Base-by-base conservation (phyloP, 30 jellyfish, hydroid and myxozoan species). In the Mastigias papua region DNA sequence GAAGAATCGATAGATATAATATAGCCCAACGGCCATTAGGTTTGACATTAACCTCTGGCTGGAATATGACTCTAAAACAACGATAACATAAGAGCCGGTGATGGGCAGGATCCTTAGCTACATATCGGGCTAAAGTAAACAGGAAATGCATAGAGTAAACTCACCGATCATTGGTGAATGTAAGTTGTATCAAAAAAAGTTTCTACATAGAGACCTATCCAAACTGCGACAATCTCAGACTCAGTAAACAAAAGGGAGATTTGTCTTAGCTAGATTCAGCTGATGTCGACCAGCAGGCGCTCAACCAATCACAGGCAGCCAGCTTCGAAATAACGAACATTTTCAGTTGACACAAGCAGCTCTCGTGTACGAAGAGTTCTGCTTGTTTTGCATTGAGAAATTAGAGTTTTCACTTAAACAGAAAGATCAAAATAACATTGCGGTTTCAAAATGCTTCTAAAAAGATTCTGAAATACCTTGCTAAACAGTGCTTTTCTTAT, bases 271-370 rank as follows among this genome's bases (percentile, higher is more conserved):
- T 35, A 19, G 34, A 69, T 51, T 83, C 86, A 69, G 86, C 93
- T 69, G 93, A 83, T 83, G 17, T 57, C 69, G 63, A 30, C 22
- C 34, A 27, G 69, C 77, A 42, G 81, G 93, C 66, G 76, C 23
- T 34, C 80, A 69, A 73, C 86, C 93, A 83, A 71, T 69, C 50
- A 34, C 49, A n/a, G 62, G 26, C 23, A 29, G 35, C 33, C 58
- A 28, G 51, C 46, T 83, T 83, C 29, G 62, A 83, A 83, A 71
- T 83, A 83, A 83, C 93, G 93, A 71, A 69, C 93, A 69, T 83
- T 34, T 48, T 50, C 34, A n/a, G 81, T 16, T 51, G 27, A 51
- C 29, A 69, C 7, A 51, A 51, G 67, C n/a, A n/a, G n/a, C n/a
- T n/a, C n/a, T n/a, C n/a, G n/a, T n/a, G n/a, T n/a, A n/a, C n/a